Evolutionary conservation across 2,888 invertebrate genomes (phyloP), one percentile per base, ranked within the genome.

Genomic region (Cataglyphis livida): DNA sequence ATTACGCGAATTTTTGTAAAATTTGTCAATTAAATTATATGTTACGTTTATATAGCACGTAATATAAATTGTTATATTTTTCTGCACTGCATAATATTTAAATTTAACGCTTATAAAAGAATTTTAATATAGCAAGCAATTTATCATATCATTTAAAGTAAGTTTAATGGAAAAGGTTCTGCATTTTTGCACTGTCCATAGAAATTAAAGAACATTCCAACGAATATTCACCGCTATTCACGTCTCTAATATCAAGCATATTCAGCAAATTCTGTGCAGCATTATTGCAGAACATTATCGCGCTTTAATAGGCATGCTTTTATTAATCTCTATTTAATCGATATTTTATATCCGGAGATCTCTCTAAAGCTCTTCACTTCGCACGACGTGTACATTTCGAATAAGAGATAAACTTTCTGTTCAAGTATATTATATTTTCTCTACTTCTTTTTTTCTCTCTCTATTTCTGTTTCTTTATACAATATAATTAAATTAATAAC

Each of bases 321-420:
- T 70, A 32, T 76, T 76, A 68, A 68, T 76, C 41, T 57, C 57
- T 44, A 38, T 61, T 78, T 79, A 25, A 79, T 79, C 59, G 71
- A 61, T 70, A 70, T 79, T 79, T 71, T 59, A 70, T 44, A 41
- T 61, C 44, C 4, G 15, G 18, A 70, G 1, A 79, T 61, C 9
- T 61, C 9, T 61, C n/a, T 25, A n/a, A 79, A 59, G 35, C 59
- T 59, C 44, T 71, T 70, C 70, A 35, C 9, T 76, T n/a, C 10
- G 6, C 59, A 7, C 12, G 1, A 41, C 25, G 18, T 28, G 21
- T 5, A 41, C 7, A 41, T 68, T 68, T n/a, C 28, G 28, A 54
- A 76, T 70, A 78, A 44, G 41, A 78, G 44, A 59, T 78, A 41
- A 32, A 78, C 44, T 70, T 70, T 59, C 38, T 66, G 15, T n/a